Base-by-base conservation (phyloP, 1,140 invertebrate species). In the Catajapyx aquilonaris region DNA sequence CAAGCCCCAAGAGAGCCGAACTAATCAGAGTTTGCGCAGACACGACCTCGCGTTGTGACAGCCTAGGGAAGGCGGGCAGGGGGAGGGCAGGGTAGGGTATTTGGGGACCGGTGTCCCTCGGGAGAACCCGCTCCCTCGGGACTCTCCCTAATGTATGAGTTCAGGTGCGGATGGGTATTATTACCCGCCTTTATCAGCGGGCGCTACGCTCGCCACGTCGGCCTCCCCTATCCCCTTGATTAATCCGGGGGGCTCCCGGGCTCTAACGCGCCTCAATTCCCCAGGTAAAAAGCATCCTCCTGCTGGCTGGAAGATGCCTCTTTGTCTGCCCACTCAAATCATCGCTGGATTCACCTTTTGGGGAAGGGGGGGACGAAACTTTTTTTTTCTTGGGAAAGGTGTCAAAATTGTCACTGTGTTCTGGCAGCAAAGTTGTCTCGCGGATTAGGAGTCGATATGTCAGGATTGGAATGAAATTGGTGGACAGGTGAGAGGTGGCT, bases 11-110 rank as follows among this genome's bases (percentile, higher is more conserved):
- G 30, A 17, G 30, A 31, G 18, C 30, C 7, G 3, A 31, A 31
- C 30, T 31, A 31, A 31, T 31, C 30, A 31, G 30, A 31, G 30
- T 31, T 31, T 13, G 30, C 30, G 30, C 30, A 31, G 30, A 31
- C 30, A 15, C 30, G 18, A 17, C 13, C 13, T 31, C 18, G 30
- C 30, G 13, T 17, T 17, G 3, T 31, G 30, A 31, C 30, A 31
- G 30, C 18, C 18, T n/a, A n/a, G n/a, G 7, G 30, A 31, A 15
- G 30, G 30, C 18, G 30, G 18, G 18, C 13, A 15, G 15, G 13
- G 30, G 18, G 30, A 15, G 7, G 13, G 30, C 15, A 17, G 30
- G 30, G 18, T 31, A 17, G 30, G 18, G 30, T 31, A 15, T 31
- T 31, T 31, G 5, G 30, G 30, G 30, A 31, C 15, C 15, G 30